phyloP scores from a whole-genome alignment of 2,888 invertebrate genomes.

The Bembecia ichneumoniformis region DNA sequence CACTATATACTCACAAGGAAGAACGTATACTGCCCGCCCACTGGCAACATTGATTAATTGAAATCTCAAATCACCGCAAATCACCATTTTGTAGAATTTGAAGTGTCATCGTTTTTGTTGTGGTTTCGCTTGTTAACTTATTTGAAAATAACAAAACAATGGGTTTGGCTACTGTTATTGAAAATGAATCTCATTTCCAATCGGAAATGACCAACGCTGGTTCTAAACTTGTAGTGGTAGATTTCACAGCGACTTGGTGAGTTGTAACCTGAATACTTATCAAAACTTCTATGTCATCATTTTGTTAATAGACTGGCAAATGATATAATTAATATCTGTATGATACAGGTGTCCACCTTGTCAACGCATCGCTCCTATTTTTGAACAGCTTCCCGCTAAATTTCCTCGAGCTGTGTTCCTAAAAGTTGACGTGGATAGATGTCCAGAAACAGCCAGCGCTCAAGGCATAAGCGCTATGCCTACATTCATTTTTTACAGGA shows the following conservation, averaged over 20 bases:
- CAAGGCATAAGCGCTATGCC: conserved; percentile 98
- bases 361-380: conserved; percentile 92
- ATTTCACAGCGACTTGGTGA: conserved; percentile 96
- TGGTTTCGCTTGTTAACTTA: conserved; percentile 14
- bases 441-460: conserved; percentile 87
- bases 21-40: no score
- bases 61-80: conserved; percentile 1
- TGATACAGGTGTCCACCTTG: conserved; percentile 94
- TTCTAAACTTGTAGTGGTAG: conserved; percentile 91
- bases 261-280: conserved; percentile 26
- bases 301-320: conserved; percentile 15
- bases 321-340: conserved; percentile 2
- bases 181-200: conserved; percentile 87
- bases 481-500: conserved; percentile 96
- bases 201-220: conserved; percentile 88
- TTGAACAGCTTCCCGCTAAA: conserved; percentile 88
- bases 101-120: conserved; percentile 18
- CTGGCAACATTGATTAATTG: no score
- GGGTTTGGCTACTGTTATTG: conserved; percentile 76
- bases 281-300: conserved; percentile 50
- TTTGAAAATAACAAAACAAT: conserved; percentile 35
- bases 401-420: conserved; percentile 92
- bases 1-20: no score
- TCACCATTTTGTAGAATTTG: conserved; percentile 32
- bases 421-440: conserved; percentile 96